phyloP scores from a whole-genome alignment of 2,113 vertebrate species.

The Cairina moschata region DNA sequence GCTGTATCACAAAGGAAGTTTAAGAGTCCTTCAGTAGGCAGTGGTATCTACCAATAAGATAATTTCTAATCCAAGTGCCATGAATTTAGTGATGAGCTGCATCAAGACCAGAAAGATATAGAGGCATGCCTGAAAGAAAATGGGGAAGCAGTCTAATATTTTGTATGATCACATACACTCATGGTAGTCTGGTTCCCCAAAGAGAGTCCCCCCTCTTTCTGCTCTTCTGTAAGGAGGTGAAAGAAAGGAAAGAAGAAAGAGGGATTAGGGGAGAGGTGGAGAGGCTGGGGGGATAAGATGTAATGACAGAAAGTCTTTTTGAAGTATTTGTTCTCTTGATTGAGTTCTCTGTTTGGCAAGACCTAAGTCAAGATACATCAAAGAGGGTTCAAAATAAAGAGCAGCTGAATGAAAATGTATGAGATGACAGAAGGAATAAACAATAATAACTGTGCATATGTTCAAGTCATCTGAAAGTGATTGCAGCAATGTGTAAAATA shows the following conservation, averaged over 20 bases:
- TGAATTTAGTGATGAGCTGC: background rate
- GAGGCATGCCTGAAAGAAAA: background rate
- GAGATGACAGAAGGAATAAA: constrained; percentile 69
- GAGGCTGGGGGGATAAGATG: background rate
- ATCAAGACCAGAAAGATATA: background rate
- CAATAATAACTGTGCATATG: constrained; percentile 67
- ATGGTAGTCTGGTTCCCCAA: background rate
- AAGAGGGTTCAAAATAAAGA: constrained; percentile 71
- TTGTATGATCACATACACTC: background rate
- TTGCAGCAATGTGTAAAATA: constrained; percentile 67
- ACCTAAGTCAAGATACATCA: constrained; percentile 73
- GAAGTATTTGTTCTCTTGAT: constrained; percentile 69
- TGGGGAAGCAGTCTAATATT: background rate
- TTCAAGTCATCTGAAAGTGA: constrained; percentile 72
- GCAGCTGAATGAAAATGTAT: constrained; percentile 70
- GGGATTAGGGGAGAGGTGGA: too few relatives aligned
- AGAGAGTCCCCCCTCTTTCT: background rate
- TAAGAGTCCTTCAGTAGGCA: background rate
- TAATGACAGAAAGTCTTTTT: constrained; percentile 58
- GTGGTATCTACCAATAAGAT: background rate
- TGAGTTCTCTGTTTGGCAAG: constrained; percentile 68
- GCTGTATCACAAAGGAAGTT: background rate
- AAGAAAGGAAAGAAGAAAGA: background rate
- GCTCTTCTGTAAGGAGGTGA: background rate
- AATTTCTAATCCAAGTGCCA: background rate